Conservation (phyloP, 2,797 vertebrate species). For the Pseudochromis fuscus region DNA sequence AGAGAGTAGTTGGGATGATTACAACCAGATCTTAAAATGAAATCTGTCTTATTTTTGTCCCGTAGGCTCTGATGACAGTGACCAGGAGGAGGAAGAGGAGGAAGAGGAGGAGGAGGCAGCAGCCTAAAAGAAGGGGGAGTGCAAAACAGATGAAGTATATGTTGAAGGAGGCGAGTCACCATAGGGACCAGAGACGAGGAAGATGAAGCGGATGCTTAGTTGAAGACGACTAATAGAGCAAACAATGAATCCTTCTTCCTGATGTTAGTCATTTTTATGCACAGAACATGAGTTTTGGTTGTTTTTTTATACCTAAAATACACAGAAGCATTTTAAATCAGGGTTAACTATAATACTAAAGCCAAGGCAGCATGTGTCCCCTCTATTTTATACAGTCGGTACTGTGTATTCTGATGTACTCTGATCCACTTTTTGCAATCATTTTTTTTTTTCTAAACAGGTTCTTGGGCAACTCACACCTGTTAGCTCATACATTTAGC, state of each 20-base stretch:
- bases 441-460: slow-evolving; percentile 36
- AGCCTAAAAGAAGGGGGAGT: slow-evolving; percentile 55
- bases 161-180: slow-evolving; percentile 48
- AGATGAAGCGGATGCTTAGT: slow-evolving; percentile 55
- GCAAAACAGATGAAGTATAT: slow-evolving; percentile 64
- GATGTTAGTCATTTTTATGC: slow-evolving; percentile 74
- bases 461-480: slow-evolving; percentile 18
- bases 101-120: slow-evolving; percentile 76
- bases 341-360: slow-evolving; percentile 73
- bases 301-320: slow-evolving; percentile 68
- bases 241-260: slow-evolving; percentile 60
- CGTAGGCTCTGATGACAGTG: slow-evolving; percentile 83
- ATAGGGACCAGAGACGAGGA: slow-evolving; percentile 63
- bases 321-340: slow-evolving; percentile 70
- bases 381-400: slow-evolving; percentile 71
- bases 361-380: slow-evolving; percentile 69
- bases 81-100: slow-evolving; percentile 78
- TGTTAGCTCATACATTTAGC: slow-evolving; percentile 17
- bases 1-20: background rate
- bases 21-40: background rate
- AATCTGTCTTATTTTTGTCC: slow-evolving; percentile 6
- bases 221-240: slow-evolving; percentile 62
- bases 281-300: slow-evolving; percentile 67
- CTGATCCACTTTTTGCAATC: slow-evolving; percentile 45
- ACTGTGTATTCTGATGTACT: slow-evolving; percentile 54